Evolutionary conservation across 2,113 vertebrate genomes (phyloP), one percentile per base, ranked within the genome.

Genomic region (Pogona vitticeps): DNA sequence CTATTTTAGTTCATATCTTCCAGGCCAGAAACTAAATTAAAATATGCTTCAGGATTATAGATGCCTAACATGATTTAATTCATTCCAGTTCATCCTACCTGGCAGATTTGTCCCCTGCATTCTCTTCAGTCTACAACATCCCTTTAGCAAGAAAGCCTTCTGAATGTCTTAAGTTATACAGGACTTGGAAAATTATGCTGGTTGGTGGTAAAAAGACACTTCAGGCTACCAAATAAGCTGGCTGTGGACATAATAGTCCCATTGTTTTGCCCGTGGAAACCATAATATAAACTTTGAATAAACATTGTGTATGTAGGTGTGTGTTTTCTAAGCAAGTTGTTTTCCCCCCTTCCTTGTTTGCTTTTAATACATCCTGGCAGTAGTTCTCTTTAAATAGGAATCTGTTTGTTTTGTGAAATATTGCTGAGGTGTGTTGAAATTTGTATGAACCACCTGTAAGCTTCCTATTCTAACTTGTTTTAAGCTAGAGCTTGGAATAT

Each of bases 321-420:
- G 83, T 4, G 78, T 94, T 95, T 95, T 90, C 95, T 89, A 63
- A 95, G 91, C 85, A 83, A 15, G 15, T 8, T 88, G 83, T 56
- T 73, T 84, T 21, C 1, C 75, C 88, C 76, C 76, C 72, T 90
- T 77, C 67, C 70, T 86, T 63, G 40, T 86, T 86, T 63, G 36
- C 85, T 86, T 31, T 38, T 21, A 56, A 10, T 80, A 52, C 46
- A 93, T 93, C 86, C 92, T 92, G 84, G 87, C 91, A 90, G 73
- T 52, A 67, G 63, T 82, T 93, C 38, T 88, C 89, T 90, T 5
- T n/a, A 83, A 88, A 85, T 88, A 76, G 88, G 56, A 85, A 15
- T 85, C 88, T 93, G 80, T 92, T 93, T 90, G 59, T 91, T 90
- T 92, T 94, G 90, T 86, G 72, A 42, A 88, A 61, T 91, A 93